Conservation (phyloP, 2,888 invertebrate species). For the Polydrusus tereticollis region DNA sequence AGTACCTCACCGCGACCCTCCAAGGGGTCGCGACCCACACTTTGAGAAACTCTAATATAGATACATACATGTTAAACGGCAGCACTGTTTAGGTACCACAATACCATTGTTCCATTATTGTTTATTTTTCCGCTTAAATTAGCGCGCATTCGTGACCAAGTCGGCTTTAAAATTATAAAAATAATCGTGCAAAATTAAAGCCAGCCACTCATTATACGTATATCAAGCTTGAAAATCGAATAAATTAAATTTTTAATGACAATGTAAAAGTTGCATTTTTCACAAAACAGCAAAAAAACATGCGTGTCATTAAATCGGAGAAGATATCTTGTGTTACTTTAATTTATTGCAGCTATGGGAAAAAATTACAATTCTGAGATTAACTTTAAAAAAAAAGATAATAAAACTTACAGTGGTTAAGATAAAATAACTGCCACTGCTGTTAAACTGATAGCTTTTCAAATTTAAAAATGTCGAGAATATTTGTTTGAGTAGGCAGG, state of each 20-base stretch:
- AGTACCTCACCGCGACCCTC: no score
- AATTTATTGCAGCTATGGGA: background rate
- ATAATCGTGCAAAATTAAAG: background rate
- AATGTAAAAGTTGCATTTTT: slow-evolving; percentile 18
- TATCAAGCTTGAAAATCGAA: slow-evolving; percentile 28
- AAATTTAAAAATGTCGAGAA: no score
- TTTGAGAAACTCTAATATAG: no score
- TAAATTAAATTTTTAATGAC: slow-evolving; percentile 24
- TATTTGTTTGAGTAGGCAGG: no score
- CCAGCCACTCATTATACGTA: slow-evolving; percentile 18
- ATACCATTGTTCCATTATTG: background rate
- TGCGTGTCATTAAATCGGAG: slow-evolving; percentile 25
- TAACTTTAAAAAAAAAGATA: background rate
- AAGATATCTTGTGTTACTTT: background rate
- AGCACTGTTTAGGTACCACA: no score
- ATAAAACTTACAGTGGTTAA: background rate
- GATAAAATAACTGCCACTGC: background rate
- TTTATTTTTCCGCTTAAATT: background rate
- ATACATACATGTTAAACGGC: no score
- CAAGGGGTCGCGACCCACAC: no score
- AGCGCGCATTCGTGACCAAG: background rate
- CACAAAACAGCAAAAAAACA: slow-evolving; percentile 21
- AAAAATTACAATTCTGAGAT: slow-evolving; percentile 1
- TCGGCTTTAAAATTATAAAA: background rate
- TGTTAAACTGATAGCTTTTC: no score